Base-by-base conservation (phyloP, 2,113 vertebrate species). In the Oryzias curvinotus region DNA sequence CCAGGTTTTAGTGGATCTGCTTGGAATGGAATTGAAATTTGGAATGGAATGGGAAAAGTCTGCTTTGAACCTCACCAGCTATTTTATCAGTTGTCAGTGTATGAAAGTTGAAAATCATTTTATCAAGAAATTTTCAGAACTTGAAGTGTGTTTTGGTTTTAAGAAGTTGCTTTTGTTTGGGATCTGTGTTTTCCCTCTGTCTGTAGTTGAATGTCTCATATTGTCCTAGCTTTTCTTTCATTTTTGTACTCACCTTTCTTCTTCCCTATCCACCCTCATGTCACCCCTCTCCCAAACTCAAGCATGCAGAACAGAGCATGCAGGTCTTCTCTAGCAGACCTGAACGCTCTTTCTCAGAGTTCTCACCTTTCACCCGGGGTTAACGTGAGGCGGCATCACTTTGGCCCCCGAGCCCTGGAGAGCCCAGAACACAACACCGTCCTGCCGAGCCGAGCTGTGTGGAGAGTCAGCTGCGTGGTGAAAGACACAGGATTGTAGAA, bases 291-390 rank as follows among this genome's bases (percentile, higher is more conserved):
- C 79, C 79, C 77, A 85, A 77, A 85, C 73, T 88, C 88, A 88
- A 89, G 86, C 89, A 87, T 84, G 86, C 87, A 87, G 85, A 89
- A 88, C 85, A 72, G 87, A 85, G 85, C 81, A 79, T 45, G 72
- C 84, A 75, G 82, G 83, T 86, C 81, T 64, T 71, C 79, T 84
- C 69, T 30, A 83, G 75, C 84, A 85, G 89, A 88, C 85, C 85
- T 80, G 86, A 90, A 89, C 81, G 42, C 84, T 78, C 77, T 53
- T 90, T 90, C 89, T 89, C 89, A 90, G 89, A 86, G 82, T 90
- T 88, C 87, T 90, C 89, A 90, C 89, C 89, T 90, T 90, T 89
- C 89, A 88, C 86, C 87, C 73, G 43, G 71, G 79, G 70, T 83
- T 75, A 86, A 83, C 69, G 80, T 74, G 82, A 88, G 84, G 81